Evolutionary conservation across 64 coral and sea anemone genomes (phyloP).

Genomic region (Trachythela sp.): DNA sequence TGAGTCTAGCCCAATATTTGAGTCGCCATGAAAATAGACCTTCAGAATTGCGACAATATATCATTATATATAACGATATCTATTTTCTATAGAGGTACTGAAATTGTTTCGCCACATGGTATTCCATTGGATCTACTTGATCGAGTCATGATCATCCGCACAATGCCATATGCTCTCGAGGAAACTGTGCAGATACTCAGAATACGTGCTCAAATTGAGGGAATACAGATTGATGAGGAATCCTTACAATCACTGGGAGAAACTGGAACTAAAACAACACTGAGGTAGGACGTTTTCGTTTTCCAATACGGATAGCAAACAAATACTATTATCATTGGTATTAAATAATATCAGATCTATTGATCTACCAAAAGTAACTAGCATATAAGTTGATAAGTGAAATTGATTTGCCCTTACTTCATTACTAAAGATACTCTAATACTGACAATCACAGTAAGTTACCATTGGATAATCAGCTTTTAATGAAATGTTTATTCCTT

Average conservation of each 20-base stretch:
- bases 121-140: conserved; percentile 33
- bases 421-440: no score
- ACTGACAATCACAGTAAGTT: no score
- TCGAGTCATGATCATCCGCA: conserved; percentile 25
- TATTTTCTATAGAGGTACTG: conserved; percentile 64
- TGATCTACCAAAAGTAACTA: no score
- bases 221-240: conserved; percentile 38
- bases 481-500: not conserved
- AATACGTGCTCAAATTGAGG: conserved; percentile 28
- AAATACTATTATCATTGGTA: no score
- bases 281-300: not conserved
- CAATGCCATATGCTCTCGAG: conserved; percentile 24
- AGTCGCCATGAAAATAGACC: no score
- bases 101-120: conserved; percentile 78
- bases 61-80: no score
- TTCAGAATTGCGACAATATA: no score
- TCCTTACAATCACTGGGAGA: not conserved
- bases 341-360: no score
- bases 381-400: no score
- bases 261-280: conserved; percentile 29
- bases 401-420: no score
- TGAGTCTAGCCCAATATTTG: no score
- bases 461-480: not conserved
- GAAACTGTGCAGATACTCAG: conserved; percentile 13
- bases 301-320: no score